Percentiles rank a stretch among this genome's conserved stretches.
phyloP scores from a whole-genome alignment of 1,140 invertebrate species.

The Hydropsyche tenuis region DNA sequence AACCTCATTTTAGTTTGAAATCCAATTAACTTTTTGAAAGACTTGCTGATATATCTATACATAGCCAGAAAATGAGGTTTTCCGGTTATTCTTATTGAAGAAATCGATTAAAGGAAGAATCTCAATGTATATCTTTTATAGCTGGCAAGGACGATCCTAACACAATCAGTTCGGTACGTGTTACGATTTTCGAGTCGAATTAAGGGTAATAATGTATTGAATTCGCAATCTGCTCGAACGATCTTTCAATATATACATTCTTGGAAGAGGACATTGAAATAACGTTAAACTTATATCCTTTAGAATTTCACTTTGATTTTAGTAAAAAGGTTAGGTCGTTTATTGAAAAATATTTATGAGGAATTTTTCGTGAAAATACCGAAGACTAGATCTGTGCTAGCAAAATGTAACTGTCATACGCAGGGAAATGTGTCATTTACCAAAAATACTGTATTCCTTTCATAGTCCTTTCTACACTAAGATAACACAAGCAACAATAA shows the following conservation, averaged over 20 bases:
- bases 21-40: no score
- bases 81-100: not conserved
- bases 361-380: not conserved
- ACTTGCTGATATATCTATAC: no score
- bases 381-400: not conserved
- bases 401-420: not conserved
- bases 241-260: not conserved
- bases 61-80: not conserved
- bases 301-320: no score
- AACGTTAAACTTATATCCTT: not conserved
- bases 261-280: not conserved
- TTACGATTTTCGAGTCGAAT: constrained; percentile 4
- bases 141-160: not conserved
- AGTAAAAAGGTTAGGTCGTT: no score
- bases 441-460: not conserved
- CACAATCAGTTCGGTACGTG: constrained; percentile 9
- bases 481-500: no score
- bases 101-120: not conserved
- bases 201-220: not conserved
- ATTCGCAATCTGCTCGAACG: not conserved
- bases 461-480: not conserved
- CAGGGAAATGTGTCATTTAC: not conserved
- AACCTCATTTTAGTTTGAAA: no score
- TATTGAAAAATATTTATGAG: no score
- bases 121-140: not conserved